Base-by-base conservation (phyloP, 2,113 vertebrate genomes). In the Peromyscus maniculatus region DNA sequence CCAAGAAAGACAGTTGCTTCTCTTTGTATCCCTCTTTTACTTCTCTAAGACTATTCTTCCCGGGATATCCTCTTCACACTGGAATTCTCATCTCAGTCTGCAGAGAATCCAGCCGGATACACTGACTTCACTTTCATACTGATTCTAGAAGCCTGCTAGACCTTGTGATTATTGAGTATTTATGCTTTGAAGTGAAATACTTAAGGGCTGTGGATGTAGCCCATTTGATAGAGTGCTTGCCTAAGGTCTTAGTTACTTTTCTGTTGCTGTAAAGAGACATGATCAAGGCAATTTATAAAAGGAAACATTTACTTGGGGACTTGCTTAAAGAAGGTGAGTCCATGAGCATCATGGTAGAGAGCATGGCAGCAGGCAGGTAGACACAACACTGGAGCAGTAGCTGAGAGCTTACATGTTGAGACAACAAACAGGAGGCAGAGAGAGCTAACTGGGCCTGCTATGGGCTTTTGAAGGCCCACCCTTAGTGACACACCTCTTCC, bases 161-260 rank as follows among this genome's bases (percentile, higher is more conserved):
- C 79, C 87, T 59, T 91, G 87, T 80, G 91, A 82, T 95, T 94
- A 96, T 96, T 39, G 93, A 93, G 69, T 78, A 72, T 91, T 91
- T 94, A 87, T 86, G 59, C 39, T 80, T 96, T 71, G 66, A 94
- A 93, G 95, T 74, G 12, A 94, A 96, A 92, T 55, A n/a, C 52
- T 36, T 59, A 26, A 69, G 69, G 36, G 22, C 69, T 55, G 33
- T 7, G 16, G 21, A 39, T 55, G 7, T 36, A 57, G 8, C 17
- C 49, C 84, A 57, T 17, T 55, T 57, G 69, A 74, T 74, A 57
- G 49, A 74, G 24, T 57, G 22, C 16, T 72, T 72, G 7, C 31
- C 64, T 84, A 84, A 39, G 57, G 80, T 83, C 36, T 83, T 26
- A 62, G 55, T 43, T 16, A 26, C 80, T 64, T 22, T 62, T 43